Conservation (phyloP, 2,113 vertebrate species). For the Peromyscus leucopus region DNA sequence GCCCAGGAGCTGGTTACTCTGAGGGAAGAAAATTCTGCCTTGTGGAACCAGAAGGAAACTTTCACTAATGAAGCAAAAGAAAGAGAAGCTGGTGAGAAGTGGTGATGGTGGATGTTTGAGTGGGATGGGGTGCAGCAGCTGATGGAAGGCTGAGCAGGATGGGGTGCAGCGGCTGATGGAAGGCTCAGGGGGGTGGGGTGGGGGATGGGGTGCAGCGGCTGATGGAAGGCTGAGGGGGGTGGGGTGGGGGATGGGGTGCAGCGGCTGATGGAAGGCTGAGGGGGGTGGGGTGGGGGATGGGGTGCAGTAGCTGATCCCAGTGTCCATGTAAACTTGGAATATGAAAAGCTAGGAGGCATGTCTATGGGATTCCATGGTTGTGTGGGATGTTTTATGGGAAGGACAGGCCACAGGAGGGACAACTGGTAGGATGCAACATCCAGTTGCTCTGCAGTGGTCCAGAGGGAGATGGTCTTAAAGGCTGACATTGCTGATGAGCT, state of each 20-base stretch:
- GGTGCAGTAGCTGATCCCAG: fast-evolving
- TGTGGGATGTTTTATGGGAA: no score
- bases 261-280: not conserved
- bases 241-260: fast-evolving
- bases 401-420: not conserved
- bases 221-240: no score
- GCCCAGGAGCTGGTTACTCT: slow-evolving; percentile 82
- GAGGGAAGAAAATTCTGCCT: slow-evolving; percentile 67
- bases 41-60: slow-evolving; percentile 85
- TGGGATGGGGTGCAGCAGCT: no score
- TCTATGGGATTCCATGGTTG: not conserved
- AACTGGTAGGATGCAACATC: not conserved
- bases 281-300: fast-evolving
- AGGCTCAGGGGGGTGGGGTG: fast-evolving
- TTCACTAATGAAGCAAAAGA: slow-evolving; percentile 85
- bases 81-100: slow-evolving; percentile 80
- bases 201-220: fast-evolving
- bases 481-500: not conserved
- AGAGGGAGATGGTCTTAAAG: not conserved
- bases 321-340: not conserved
- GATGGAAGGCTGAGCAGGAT: not conserved
- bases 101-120: not conserved
- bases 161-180: no score
- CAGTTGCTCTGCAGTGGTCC: not conserved
- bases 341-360: no score